Evolutionary conservation across 2,888 invertebrate genomes (phyloP), one percentile per base, ranked within the genome.

Genomic region (Lomographa bimaculata): DNA sequence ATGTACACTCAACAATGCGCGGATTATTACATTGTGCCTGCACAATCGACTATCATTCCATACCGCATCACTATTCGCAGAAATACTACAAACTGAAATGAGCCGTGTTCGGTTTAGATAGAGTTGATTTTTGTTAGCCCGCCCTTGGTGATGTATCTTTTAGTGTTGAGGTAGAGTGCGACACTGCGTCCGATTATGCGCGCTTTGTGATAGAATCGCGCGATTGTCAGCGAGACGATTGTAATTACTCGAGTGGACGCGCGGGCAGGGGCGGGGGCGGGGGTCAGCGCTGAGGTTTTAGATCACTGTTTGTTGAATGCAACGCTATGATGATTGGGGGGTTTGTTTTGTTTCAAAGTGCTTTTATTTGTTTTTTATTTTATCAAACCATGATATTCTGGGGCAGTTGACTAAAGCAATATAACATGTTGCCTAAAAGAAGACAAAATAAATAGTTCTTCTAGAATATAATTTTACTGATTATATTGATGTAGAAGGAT

Each of bases 21-120:
- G 83, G 90, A 90, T 90, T 90, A 90, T 89, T 90, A 87, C 89
- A 90, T 90, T 90, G 90, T 90, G 76, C 75, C 74, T 67, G 73
- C 77, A 87, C 85, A 89, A 84, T 85, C 83, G 79, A 61, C 67
- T 68, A 68, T 72, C 73, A 71, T 67, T 72, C 32, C 10, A 27
- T 67, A 60, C 60, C 68, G 64, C 71, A 65, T 67, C 73, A 69
- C 79, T 81, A 82, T 71, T 58, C 61, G 40, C 41, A 35, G 32
- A 38, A 8, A 16, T 2, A 0, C 1, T 4, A 3, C 24, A 27
- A 12, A 10, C 16, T 23, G 25, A 25, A 30, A 24, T 25, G 8
- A 24, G 25, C 18, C 16, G 17, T 41, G 26, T 7, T 1, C 17
- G 2, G 1, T 7, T 1, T 16, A 11, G 5, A 6, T 58, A 66